phyloP scores from a whole-genome alignment of 2,888 invertebrate species.

The Disparrhopalites patrizii region DNA sequence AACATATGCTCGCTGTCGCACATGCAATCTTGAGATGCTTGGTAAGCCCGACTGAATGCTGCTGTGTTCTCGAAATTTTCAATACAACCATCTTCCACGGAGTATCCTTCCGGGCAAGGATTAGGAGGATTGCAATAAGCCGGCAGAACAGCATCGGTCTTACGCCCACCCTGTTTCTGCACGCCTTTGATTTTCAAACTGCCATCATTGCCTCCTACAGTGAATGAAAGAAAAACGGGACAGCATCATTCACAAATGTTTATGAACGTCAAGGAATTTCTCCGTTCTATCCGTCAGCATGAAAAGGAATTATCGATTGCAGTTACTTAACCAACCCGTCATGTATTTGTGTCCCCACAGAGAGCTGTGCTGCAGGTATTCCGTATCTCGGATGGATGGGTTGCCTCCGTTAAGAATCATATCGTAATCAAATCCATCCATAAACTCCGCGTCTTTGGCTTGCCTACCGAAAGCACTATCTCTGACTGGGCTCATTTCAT shows the following conservation, averaged over 20 bases:
- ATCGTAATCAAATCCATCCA: conserved; percentile 64
- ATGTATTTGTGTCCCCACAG: conserved; percentile 64
- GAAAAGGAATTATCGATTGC: too few relatives aligned
- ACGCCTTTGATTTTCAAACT: conserved; percentile 57
- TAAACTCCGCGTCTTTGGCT: conserved; percentile 43
- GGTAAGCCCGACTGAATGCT: conserved; percentile 85
- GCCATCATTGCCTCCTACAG: conserved; percentile 7
- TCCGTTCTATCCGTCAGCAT: too few relatives aligned
- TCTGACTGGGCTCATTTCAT: conserved; percentile 31
- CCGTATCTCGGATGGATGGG: conserved; percentile 79
- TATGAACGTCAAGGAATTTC: too few relatives aligned
- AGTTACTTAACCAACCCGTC: conserved; percentile 49
- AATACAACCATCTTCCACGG: conserved; percentile 84
- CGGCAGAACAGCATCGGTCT: conserved; percentile 86
- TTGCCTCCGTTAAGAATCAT: conserved; percentile 64
- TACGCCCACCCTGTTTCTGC: conserved; percentile 69
- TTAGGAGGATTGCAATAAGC: conserved; percentile 98
- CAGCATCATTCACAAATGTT: too few relatives aligned
- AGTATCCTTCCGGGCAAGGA: conserved; percentile 93
- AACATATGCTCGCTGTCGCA: conserved; percentile 98
- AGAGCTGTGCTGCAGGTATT: conserved; percentile 77
- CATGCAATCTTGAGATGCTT: conserved; percentile 86
- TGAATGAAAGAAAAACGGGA: too few relatives aligned
- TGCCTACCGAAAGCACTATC: conserved; percentile 32
- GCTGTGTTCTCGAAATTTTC: conserved; percentile 92